Conservation (phyloP, 2,113 vertebrate genomes). For the Megaleporinus macrocephalus region DNA sequence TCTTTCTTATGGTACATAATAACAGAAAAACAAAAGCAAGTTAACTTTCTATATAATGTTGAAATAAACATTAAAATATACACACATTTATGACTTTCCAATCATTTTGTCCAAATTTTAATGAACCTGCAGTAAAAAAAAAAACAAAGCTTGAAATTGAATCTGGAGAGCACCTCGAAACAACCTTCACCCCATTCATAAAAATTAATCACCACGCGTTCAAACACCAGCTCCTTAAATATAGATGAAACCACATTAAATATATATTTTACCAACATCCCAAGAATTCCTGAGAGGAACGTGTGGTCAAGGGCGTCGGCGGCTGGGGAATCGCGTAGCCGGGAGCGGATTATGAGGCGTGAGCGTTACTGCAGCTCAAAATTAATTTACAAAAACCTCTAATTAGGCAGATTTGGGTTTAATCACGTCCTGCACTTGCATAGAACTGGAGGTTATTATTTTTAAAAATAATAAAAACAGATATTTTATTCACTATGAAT, state of each 20-base stretch:
- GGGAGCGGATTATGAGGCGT: neutral
- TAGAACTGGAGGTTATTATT: neutral
- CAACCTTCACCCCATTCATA: slow-evolving; percentile 2
- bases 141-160: neutral
- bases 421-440: neutral
- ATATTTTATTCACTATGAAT: no score
- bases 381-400: neutral
- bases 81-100: neutral
- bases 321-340: neutral
- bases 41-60: no score
- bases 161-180: neutral
- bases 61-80: no score
- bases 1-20: no score
- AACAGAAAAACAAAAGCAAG: no score
- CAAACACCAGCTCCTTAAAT: slow-evolving; percentile 19
- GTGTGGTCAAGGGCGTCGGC: neutral
- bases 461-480: no score
- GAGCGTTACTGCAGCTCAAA: neutral
- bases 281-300: neutral
- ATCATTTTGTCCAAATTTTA: neutral
- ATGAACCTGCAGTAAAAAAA: neutral
- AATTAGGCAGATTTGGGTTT: neutral
- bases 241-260: slow-evolving; percentile 16
- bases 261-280: neutral
- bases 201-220: slow-evolving; percentile 7